Conservation (phyloP, 2,888 invertebrate genomes). For the Apodemia hepburni region DNA sequence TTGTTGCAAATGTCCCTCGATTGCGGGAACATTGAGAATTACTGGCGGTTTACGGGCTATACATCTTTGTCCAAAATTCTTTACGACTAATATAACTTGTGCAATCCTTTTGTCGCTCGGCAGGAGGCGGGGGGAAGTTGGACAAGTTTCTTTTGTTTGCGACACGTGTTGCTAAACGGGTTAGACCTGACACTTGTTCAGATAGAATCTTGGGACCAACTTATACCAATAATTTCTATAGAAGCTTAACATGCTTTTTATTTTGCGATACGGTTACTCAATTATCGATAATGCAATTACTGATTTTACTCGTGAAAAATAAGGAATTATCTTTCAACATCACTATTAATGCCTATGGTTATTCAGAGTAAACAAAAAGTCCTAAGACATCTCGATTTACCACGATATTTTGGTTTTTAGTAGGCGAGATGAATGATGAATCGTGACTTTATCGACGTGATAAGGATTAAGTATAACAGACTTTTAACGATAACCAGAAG, state of each 20-base stretch:
- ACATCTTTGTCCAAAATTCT: constrained; percentile 76
- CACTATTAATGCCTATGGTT: no score
- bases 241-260: constrained; percentile 48
- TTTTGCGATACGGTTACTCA: constrained; percentile 28
- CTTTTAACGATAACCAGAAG: no score
- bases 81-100: constrained; percentile 77
- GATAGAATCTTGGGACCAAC: constrained; percentile 53
- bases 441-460: no score
- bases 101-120: constrained; percentile 73
- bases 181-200: constrained; percentile 70
- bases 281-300: no score
- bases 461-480: no score
- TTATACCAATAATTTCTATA: constrained; percentile 58
- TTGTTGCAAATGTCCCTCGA: constrained; percentile 75
- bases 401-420: no score
- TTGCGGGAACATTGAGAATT: constrained; percentile 74
- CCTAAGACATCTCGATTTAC: no score
- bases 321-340: no score
- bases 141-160: constrained; percentile 74
- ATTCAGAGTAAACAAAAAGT: no score
- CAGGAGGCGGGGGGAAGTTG: constrained; percentile 47
- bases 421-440: no score
- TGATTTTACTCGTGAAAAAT: no score
- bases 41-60: constrained; percentile 72
- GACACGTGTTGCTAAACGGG: constrained; percentile 77